Base-by-base conservation (phyloP, 2,797 vertebrate genomes). In the Rhinatrema bivittatum region DNA sequence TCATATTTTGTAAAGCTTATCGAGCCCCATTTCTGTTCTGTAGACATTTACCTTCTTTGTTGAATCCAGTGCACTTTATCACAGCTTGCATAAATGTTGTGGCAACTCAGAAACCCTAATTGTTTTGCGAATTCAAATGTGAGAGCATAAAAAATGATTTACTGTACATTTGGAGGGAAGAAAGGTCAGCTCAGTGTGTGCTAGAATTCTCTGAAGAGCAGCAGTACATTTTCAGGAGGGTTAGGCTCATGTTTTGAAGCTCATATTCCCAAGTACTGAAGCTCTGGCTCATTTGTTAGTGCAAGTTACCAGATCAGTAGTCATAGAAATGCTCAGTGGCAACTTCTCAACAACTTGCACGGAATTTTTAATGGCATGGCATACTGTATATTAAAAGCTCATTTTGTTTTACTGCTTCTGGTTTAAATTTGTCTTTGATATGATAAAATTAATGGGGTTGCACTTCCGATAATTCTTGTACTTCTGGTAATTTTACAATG, bases 161-260 rank as follows among this genome's bases (percentile, higher is more conserved):
- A 18, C n/a, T 54, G 39, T 31, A 24, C 3, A 31, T 1, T 0
- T 5, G 7, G 46, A 39, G 16, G 25, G 17, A 29, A n/a, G 18
- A 32, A 27, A 27, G 42, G 23, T 20, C 10, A n/a, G 43, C 28
- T 40, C 12, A 30, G 31, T 45, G 16, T 24, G 41, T 12, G 40
- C 25, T 9, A 0, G 21, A 22, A 22, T 22, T 21, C 24, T 46
- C 24, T 24, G 24, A 0, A 16, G 46, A 4, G n/a, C 0, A 1
- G 2, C 6, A 1, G 1, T 20, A 29, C 7, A 0, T 22, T 22
- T 11, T 22, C 22, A 22, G 21, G 22, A 6, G 21, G 6, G 22
- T 21, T 5, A 22, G 21, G 22, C 22, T 22, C 21, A 22, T 2
- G 9, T 14, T 32, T 10, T 5, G 5, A 14, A 6, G 11, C 14